Evolutionary conservation across 2,113 vertebrate genomes (phyloP).

Genomic region (Terrapene triunguis): DNA sequence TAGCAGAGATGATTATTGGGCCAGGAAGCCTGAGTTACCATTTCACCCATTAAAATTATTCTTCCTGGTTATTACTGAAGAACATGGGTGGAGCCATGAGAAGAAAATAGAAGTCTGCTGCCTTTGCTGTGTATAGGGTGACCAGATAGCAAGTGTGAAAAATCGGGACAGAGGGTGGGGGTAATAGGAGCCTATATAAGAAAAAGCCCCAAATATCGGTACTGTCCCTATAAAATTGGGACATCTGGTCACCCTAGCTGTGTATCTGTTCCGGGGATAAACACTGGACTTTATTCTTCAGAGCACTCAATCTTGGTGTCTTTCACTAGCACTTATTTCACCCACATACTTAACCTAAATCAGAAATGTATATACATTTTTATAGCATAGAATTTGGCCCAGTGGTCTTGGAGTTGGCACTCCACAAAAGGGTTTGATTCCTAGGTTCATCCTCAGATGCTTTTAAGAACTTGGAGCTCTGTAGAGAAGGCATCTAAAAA

Average conservation of each 20-base stretch:
- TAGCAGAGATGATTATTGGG: not conserved
- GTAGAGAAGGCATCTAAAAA: not conserved
- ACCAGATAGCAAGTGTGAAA: too few species aligned
- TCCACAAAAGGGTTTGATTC: not conserved
- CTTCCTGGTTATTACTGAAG: not conserved
- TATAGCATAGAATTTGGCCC: not conserved
- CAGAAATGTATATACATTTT: not conserved
- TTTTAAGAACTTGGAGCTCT: not conserved
- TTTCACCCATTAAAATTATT: not conserved
- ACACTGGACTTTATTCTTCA: not conserved
- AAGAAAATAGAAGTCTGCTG: not conserved
- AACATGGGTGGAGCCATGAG: not conserved
- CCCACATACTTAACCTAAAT: not conserved
- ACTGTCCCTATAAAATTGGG: too few species aligned
- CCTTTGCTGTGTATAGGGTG: not conserved
- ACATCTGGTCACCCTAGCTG: not conserved
- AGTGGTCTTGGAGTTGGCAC: not conserved
- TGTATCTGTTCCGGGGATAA: not conserved
- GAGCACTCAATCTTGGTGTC: not conserved
- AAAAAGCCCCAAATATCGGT: too few species aligned
- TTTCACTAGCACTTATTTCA: not conserved
- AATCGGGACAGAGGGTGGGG: too few species aligned
- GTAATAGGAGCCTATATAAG: too few species aligned
- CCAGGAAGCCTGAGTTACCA: not conserved
- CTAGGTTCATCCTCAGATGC: not conserved